Conservation (phyloP, 2,797 vertebrate species). For the Fundulus diaphanus region DNA sequence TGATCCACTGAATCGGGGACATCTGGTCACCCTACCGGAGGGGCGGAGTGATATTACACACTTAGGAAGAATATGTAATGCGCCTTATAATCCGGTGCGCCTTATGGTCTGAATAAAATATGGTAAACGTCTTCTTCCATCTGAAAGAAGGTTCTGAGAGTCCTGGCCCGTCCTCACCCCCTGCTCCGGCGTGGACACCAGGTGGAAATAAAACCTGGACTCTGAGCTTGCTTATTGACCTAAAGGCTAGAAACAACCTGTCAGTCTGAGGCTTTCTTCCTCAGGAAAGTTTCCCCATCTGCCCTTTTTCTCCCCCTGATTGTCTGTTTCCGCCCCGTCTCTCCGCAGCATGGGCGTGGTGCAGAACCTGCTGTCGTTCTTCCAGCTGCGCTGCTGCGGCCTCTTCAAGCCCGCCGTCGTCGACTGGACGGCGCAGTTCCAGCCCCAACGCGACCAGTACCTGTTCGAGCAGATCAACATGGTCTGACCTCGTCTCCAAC, state of each 20-base stretch:
- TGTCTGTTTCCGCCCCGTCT: not conserved
- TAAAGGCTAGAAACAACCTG: not conserved
- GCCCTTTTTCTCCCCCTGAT: not conserved
- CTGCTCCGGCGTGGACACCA: too few species aligned
- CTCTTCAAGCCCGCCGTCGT: conserved; percentile 85
- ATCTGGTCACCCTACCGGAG: too few species aligned
- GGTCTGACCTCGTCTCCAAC: conserved; percentile 72
- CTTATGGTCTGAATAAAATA: too few species aligned
- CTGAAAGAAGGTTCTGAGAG: too few species aligned
- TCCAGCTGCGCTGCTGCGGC: conserved; percentile 91
- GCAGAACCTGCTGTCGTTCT: conserved; percentile 92
- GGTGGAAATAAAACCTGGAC: not conserved
- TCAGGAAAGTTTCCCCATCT: too few species aligned
- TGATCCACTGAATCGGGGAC: too few species aligned
- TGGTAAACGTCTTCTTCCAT: too few species aligned
- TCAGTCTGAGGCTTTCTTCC: not conserved
- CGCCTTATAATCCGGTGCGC: too few species aligned
- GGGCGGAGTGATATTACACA: too few species aligned
- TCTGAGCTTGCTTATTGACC: not conserved
- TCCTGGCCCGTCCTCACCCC: not conserved
- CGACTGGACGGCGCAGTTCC: conserved; percentile 93
- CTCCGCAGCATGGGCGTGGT: conserved; percentile 85
- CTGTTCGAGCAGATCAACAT: conserved; percentile 82
- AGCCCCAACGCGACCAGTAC: conserved; percentile 75
- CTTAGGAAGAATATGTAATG: too few species aligned